Percentiles rank a stretch among this genome's conserved stretches.
Evolutionary conservation across 2,888 invertebrate genomes (phyloP).

Genomic region (Perizoma flavofasciatum): DNA sequence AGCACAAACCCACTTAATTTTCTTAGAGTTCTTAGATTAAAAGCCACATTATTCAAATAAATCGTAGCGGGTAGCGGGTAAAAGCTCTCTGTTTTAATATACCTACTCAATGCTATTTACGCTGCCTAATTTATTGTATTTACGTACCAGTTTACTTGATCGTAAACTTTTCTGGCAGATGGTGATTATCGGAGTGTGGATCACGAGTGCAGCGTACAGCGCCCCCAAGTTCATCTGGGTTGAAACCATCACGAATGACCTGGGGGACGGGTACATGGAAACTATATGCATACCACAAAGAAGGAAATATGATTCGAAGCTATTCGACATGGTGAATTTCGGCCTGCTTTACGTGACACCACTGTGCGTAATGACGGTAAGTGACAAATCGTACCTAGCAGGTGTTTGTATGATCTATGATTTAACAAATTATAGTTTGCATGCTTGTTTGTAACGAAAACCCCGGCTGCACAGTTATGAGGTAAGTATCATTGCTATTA

Average conservation of each 20-base stretch:
- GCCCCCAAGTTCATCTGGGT: constrained; percentile 93
- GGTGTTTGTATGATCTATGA: too few relatives aligned
- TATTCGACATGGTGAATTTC: constrained; percentile 92
- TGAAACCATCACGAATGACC: constrained; percentile 87
- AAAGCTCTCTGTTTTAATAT: constrained; percentile 22
- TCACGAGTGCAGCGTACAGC: constrained; percentile 91
- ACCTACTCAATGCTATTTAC: constrained; percentile 24
- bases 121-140: constrained; percentile 19
- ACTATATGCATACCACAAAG: constrained; percentile 90
- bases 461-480: too few relatives aligned
- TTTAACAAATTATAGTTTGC: too few relatives aligned
- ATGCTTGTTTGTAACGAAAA: too few relatives aligned
- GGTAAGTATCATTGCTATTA: too few relatives aligned
- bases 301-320: constrained; percentile 90
- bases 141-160: constrained; percentile 5
- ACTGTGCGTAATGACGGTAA: constrained; percentile 90
- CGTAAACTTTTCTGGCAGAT: constrained; percentile 75
- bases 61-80: too few relatives aligned
- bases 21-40: too few relatives aligned
- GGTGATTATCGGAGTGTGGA: constrained; percentile 92
- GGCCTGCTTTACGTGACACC: constrained; percentile 92
- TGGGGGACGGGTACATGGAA: constrained; percentile 84
- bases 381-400: constrained; percentile 45
- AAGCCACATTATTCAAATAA: too few relatives aligned
- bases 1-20: too few relatives aligned